phyloP scores from a whole-genome alignment of 1,140 invertebrate genomes.

The Pseudomyrmex dendroicus region DNA sequence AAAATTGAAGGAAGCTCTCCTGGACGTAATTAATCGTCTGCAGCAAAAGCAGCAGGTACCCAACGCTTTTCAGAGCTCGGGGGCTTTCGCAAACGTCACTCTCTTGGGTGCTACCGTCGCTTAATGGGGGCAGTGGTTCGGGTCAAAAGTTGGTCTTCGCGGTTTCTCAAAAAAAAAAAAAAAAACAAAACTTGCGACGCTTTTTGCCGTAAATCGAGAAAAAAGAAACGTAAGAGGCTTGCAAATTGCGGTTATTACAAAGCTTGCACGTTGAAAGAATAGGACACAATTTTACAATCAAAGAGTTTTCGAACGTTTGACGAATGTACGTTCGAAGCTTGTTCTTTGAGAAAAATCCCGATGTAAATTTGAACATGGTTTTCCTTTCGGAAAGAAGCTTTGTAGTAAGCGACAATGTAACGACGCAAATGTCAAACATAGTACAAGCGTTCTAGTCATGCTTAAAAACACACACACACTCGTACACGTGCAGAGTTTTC shows the following conservation, averaged over 20 bases:
- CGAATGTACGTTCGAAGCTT: not conserved
- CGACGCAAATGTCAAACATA: conserved; percentile 2
- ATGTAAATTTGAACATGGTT: not conserved
- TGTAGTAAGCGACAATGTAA: conserved; percentile 20
- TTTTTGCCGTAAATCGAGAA: not conserved
- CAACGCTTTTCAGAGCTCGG: conserved; percentile 79
- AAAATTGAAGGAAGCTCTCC: conserved; percentile 77
- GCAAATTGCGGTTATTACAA: conserved; percentile 46
- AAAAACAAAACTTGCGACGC: not conserved
- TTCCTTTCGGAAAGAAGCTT: not conserved
- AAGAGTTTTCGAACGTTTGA: not conserved
- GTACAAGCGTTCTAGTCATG: conserved; percentile 16
- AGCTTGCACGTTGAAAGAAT: not conserved
- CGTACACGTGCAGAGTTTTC: conserved; percentile 47
- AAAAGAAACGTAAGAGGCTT: conserved; percentile 6
- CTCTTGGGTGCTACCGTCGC: conserved; percentile 77
- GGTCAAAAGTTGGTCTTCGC: not conserved
- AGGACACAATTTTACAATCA: not conserved
- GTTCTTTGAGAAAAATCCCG: not conserved
- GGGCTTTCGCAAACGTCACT: conserved; percentile 78
- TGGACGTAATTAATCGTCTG: conserved; percentile 77
- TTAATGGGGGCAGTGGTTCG: conserved; percentile 67
- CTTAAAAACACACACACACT: conserved; percentile 52
- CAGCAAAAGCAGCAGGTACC: conserved; percentile 83
- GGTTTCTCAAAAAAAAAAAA: not conserved